A percentile compares a stretch with the other conserved stretches of the same genome.
Evolutionary conservation across 2,888 invertebrate genomes (phyloP).

Genomic region (Phengaris arion): DNA sequence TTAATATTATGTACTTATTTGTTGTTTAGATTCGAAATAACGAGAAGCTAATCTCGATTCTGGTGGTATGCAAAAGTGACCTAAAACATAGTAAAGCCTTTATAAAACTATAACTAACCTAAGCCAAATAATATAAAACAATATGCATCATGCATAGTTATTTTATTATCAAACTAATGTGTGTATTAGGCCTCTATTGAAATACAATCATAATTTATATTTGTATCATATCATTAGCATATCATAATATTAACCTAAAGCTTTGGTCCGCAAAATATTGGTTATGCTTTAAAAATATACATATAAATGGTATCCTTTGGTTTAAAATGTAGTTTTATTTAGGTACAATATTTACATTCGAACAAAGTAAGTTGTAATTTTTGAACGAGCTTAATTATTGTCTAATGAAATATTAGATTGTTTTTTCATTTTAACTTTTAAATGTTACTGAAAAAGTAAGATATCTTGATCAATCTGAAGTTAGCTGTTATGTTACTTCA

Average conservation of each 20-base stretch:
- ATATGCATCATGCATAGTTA: neutral
- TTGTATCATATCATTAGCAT: constrained; percentile 78
- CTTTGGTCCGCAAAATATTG: constrained; percentile 24
- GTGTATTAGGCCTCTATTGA: neutral
- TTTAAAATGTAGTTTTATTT: constrained; percentile 4
- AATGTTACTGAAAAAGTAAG: neutral
- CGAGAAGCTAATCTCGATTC: neutral
- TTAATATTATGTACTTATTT: constrained; percentile 5
- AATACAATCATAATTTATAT: constrained; percentile 62
- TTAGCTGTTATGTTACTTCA: neutral
- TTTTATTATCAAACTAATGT: neutral
- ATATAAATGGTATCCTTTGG: neutral
- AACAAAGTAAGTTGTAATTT: constrained; percentile 24
- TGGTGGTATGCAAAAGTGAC: neutral
- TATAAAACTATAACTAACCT: neutral
- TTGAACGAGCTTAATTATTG: constrained; percentile 26
- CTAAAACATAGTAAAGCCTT: neutral
- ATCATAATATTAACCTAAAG: constrained; percentile 54
- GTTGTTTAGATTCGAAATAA: neutral
- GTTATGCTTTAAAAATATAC: constrained; percentile 13
- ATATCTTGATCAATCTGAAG: neutral
- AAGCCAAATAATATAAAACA: no score
- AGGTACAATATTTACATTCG: constrained; percentile 16
- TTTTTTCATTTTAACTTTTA: constrained; percentile 7
- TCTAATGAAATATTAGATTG: constrained; percentile 12